These are phyloP conservation scores for Acrossocheilus wenchowensis DNA, from an alignment of 2,797 vertebrate genomes.

Conservation along the genomic window DNA sequence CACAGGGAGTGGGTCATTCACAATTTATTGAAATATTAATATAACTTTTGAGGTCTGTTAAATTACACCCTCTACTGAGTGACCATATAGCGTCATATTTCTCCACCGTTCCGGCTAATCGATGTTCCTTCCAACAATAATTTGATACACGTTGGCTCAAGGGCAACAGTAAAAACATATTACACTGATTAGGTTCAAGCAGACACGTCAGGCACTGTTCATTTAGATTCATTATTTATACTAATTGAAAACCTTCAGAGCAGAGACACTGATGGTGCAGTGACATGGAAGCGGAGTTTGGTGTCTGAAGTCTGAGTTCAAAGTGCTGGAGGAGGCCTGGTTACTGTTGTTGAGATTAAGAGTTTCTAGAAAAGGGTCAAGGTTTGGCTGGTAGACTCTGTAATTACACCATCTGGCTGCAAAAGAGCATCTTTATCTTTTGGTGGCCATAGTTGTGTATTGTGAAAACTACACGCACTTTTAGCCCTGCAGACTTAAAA, in stretches of 20 bases:
- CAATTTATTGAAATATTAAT: constrained; percentile 7
- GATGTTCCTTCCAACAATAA: constrained; percentile 25
- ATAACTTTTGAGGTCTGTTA: constrained; percentile 1
- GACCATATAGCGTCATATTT: constrained; percentile 12
- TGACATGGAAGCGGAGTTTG: neutral
- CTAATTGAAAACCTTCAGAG: constrained; percentile 31
- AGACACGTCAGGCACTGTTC: neutral
- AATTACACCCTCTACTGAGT: constrained; percentile 7
- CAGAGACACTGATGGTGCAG: constrained; percentile 2
- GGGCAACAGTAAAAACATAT: constrained; percentile 22
- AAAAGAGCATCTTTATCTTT: neutral
- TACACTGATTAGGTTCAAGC: neutral
- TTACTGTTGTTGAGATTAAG: constrained; percentile 32
- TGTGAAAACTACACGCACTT: neutral
- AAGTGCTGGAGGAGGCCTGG: constrained; percentile 13
- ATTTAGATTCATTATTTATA: constrained; percentile 29
- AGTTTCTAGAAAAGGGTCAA: neutral
- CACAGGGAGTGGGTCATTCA: constrained; percentile 2
- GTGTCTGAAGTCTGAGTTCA: constrained; percentile 23
- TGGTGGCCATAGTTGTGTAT: neutral
- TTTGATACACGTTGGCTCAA: constrained; percentile 19
- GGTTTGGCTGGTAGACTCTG: neutral
- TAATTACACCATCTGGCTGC: constrained; percentile 12
- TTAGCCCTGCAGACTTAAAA: neutral
- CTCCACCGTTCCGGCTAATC: neutral